Percentiles rank a stretch among this genome's conserved stretches.
These are phyloP conservation scores for Trissoscelio sp. DNA, from an alignment of 2,888 invertebrate species.

Conservation along the genomic window DNA sequence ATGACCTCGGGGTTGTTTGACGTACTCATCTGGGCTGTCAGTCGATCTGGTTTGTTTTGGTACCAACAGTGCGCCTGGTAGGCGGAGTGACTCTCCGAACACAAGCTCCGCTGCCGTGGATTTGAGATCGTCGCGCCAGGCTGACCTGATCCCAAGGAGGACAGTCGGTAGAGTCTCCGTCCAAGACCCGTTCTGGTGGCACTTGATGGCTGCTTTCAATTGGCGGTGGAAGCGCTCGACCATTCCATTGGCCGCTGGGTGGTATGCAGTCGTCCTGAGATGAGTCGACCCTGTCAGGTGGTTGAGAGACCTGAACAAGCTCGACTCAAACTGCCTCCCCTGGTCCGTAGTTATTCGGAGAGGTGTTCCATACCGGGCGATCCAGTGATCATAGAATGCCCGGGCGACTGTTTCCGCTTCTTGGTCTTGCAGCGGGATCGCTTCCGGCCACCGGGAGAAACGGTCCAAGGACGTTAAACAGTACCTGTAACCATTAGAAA, in stretches of 20 bases:
- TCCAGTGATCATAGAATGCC: slow-evolving; percentile 60
- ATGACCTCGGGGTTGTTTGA: no score
- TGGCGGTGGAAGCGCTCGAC: slow-evolving; percentile 69
- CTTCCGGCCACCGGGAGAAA: slow-evolving; percentile 71
- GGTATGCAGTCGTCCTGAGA: slow-evolving; percentile 76
- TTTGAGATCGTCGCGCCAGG: no score
- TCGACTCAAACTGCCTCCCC: slow-evolving; percentile 27
- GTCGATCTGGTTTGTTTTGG: no score
- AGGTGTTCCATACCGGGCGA: slow-evolving; percentile 65
- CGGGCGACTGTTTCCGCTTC: slow-evolving; percentile 69
- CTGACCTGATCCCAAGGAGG: slow-evolving; percentile 26
- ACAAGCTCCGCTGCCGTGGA: no score
- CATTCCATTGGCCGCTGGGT: slow-evolving; percentile 22
- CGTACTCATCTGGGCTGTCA: no score
- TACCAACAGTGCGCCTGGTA: no score
- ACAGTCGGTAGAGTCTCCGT: slow-evolving; percentile 30
- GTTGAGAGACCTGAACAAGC: slow-evolving; percentile 50
- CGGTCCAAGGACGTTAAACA: slow-evolving; percentile 76
- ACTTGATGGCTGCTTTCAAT: slow-evolving; percentile 40
- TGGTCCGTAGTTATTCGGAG: slow-evolving; percentile 69
- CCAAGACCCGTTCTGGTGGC: slow-evolving; percentile 6
- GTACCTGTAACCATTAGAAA: neutral
- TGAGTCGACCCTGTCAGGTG: slow-evolving; percentile 67
- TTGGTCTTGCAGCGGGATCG: slow-evolving; percentile 30
- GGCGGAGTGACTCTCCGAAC: no score